phyloP scores from a whole-genome alignment of 2,113 vertebrate species.

The Malurus cyaneus region DNA sequence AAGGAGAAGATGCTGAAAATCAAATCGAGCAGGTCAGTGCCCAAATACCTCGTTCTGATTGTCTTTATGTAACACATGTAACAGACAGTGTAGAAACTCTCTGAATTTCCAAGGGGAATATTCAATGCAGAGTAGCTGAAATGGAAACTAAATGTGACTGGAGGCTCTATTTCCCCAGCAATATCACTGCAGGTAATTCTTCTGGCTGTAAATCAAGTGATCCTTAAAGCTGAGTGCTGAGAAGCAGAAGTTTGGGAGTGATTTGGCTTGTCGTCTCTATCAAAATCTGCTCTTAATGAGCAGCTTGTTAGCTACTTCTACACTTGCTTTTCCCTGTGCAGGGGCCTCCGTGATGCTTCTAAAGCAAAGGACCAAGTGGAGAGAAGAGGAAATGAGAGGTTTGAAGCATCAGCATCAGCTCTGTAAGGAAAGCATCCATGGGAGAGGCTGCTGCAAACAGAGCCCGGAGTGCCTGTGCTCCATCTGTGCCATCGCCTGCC shows the following conservation, averaged over 20 bases:
- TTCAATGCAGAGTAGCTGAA: not conserved
- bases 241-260: slow-evolving; percentile 9
- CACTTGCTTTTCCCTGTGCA: not conserved
- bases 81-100: not conserved
- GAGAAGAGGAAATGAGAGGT: not conserved
- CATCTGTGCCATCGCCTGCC: not conserved
- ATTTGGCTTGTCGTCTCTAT: not conserved
- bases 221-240: slow-evolving; percentile 22
- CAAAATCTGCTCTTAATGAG: not conserved
- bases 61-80: not conserved
- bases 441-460: not conserved
- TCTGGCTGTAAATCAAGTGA: slow-evolving; percentile 52
- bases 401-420: not conserved
- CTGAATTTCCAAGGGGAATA: not conserved
- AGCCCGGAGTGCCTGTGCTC: fast-evolving
- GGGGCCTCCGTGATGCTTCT: not conserved
- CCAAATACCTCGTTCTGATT: not conserved
- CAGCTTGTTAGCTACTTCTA: not conserved
- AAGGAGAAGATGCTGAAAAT: not conserved
- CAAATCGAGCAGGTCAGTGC: not conserved
- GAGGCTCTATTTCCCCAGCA: not conserved
- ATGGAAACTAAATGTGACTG: not conserved
- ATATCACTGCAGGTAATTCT: slow-evolving; percentile 40
- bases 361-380: not conserved
- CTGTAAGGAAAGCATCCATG: not conserved